Evolutionary conservation across 2,888 invertebrate genomes (phyloP).

Genomic region (Mythimna pallens): DNA sequence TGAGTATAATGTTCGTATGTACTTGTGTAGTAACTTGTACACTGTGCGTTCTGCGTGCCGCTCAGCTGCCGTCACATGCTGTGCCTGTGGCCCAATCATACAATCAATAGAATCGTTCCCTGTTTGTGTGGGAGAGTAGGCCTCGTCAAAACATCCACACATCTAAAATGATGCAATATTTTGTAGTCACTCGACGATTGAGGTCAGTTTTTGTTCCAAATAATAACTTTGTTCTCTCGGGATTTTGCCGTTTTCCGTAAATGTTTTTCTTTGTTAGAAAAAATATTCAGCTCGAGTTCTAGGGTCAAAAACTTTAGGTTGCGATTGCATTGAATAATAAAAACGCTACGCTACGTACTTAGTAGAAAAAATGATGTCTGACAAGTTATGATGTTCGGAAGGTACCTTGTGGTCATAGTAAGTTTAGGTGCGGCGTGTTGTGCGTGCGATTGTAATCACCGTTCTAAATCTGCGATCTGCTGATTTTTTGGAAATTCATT

Average conservation of each 20-base stretch:
- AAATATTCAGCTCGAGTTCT: not conserved
- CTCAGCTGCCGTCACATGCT: constrained; percentile 30
- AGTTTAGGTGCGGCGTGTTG: constrained; percentile 21
- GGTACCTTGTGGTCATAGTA: constrained; percentile 11
- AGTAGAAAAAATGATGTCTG: constrained; percentile 2
- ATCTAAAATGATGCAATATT: constrained; percentile 6
- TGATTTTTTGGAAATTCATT: constrained; percentile 6
- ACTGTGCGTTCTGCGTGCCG: constrained; percentile 22
- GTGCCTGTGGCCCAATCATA: constrained; percentile 45
- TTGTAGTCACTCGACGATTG: constrained; percentile 6
- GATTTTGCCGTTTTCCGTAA: not conserved
- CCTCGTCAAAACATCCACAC: constrained; percentile 13
- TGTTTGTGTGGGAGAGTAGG: not conserved
- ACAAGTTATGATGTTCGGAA: constrained; percentile 7
- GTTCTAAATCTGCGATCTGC: constrained; percentile 22
- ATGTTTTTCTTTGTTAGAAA: not conserved
- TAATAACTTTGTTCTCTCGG: constrained; percentile 3
- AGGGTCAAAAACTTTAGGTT: constrained; percentile 20
- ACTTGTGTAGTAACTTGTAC: constrained; percentile 49
- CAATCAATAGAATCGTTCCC: constrained; percentile 49
- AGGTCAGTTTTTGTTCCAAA: constrained; percentile 4
- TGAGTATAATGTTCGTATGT: constrained; percentile 55
- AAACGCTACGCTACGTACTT: not conserved
- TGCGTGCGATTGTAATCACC: constrained; percentile 15
- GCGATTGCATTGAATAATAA: constrained; percentile 20